Evolutionary conservation across 2,888 invertebrate genomes (phyloP), one percentile per base, ranked within the genome.

Genomic region (Pseudeuparius sepicola): DNA sequence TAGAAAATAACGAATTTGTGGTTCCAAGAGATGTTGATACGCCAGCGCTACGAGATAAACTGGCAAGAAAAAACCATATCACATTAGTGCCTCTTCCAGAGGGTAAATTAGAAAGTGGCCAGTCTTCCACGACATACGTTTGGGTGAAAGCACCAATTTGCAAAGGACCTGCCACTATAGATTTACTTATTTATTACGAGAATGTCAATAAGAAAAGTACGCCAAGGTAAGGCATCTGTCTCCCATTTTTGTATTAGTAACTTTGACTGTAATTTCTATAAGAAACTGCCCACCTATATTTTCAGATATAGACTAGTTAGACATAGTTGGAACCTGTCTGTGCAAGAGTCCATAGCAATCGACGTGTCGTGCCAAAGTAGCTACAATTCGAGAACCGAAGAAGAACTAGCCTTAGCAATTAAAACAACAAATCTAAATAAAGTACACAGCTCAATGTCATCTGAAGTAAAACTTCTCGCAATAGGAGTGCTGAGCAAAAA

Each of bases 151-250:
- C 81, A 0, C 78, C 81, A 1, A 71, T 71, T 43, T 61, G 64
- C 25, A 72, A 73, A 31, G 82, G 80, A 2, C 62, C 66, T 14
- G 73, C 75, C 45, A 61, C 66, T 3, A 59, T 84, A 25, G 73
- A 83, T 54, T 60, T 84, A 45, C 64, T 85, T 29, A 78, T 85
- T 56, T 84, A 83, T 55, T 85, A 83, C 53, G 76, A 78, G 50
- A 71, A 72, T 55, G 51, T 56, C 16, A 46, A 54, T 39, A 36
- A 42, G 16, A 48, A 43, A 28, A 50, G 52, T 42, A 47, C 57
- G 31, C 62, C 63, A 11, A 59, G 53, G 60, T 61, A 48, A 49
- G 49, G 46, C 3, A 6, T 3, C 10, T 17, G 14, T 30, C 15
- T 14, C 3, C 13, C 7, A 13, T 20, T 16, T 33, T 25, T 25